Percentiles rank a stretch among this genome's conserved stretches.
Conservation (phyloP, 2,888 invertebrate species). For the Ormyrus nitidulus region DNA sequence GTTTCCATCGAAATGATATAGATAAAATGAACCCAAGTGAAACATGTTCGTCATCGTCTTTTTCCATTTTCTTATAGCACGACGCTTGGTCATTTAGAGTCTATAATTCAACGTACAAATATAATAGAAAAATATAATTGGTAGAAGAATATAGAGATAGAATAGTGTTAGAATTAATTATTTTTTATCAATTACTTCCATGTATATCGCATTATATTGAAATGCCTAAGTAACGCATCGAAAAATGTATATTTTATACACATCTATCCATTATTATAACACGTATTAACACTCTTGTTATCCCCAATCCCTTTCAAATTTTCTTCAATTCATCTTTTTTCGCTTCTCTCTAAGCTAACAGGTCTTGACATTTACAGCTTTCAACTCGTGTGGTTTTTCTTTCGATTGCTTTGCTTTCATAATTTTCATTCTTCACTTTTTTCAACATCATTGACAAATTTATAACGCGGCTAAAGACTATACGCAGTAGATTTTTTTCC, state of each 20-base stretch:
- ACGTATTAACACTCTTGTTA: constrained; percentile 39
- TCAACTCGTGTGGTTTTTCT: too few species aligned
- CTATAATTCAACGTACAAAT: constrained; percentile 75
- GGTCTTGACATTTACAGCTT: not conserved
- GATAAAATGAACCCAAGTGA: not conserved
- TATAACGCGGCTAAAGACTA: not conserved
- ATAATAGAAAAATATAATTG: constrained; percentile 76
- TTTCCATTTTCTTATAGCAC: constrained; percentile 63
- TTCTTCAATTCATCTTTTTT: not conserved
- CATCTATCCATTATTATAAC: constrained; percentile 5
- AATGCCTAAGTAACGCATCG: constrained; percentile 64
- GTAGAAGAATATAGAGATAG: constrained; percentile 75
- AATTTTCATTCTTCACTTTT: not conserved
- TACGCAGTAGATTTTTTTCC: not conserved
- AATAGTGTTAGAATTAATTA: constrained; percentile 73
- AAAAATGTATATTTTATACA: constrained; percentile 56
- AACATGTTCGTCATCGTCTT: constrained; percentile 35
- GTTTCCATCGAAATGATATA: not conserved
- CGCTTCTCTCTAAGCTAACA: constrained; percentile 3
- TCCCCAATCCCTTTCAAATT: not conserved
- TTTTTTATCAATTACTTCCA: constrained; percentile 63
- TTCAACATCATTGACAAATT: not conserved
- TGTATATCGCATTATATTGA: constrained; percentile 63
- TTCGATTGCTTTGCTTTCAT: not conserved
- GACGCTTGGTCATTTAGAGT: constrained; percentile 69